These are phyloP conservation scores for Achatina immaculata DNA, from an alignment of 1,140 invertebrate species.

Conservation along the genomic window DNA sequence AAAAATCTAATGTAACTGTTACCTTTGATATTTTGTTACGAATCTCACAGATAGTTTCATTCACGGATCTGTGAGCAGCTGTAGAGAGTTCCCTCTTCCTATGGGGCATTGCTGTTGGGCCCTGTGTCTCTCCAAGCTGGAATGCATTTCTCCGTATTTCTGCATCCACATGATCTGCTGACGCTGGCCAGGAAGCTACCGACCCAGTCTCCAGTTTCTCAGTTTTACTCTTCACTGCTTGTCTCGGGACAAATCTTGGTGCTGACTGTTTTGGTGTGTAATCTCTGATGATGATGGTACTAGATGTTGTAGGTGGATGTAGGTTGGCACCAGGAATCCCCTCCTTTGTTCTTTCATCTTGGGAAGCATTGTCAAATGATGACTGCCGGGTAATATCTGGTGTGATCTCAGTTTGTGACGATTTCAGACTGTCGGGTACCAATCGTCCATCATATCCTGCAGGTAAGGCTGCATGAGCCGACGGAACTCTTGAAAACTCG, in stretches of 20 bases:
- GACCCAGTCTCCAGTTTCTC: slow-evolving; percentile 29
- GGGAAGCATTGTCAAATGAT: background rate
- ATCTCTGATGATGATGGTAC: slow-evolving; percentile 49
- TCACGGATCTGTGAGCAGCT: slow-evolving; percentile 47
- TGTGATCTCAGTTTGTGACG: background rate
- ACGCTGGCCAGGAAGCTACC: background rate
- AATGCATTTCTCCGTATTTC: slow-evolving; percentile 57
- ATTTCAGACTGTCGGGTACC: background rate
- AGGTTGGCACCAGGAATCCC: background rate
- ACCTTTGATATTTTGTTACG: slow-evolving; percentile 56
- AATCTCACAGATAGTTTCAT: slow-evolving; percentile 51
- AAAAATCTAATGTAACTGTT: no score
- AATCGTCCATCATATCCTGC: slow-evolving; percentile 49
- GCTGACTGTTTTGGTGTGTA: slow-evolving; percentile 44
- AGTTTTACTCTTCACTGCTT: slow-evolving; percentile 45
- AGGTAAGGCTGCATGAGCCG: slow-evolving; percentile 55
- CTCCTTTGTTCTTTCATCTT: background rate
- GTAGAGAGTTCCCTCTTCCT: slow-evolving; percentile 26
- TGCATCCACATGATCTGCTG: slow-evolving; percentile 43
- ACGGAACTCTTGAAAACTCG: slow-evolving; percentile 51
- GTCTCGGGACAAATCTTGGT: slow-evolving; percentile 64
- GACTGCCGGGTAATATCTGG: background rate
- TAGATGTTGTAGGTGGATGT: background rate
- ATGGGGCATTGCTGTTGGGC: slow-evolving; percentile 34
- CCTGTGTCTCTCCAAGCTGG: slow-evolving; percentile 52